Percentiles rank a stretch among this genome's conserved stretches.
These are phyloP conservation scores for Phalacrocorax brasilianus DNA, from an alignment of 2,113 vertebrate genomes.

Conservation along the genomic window DNA sequence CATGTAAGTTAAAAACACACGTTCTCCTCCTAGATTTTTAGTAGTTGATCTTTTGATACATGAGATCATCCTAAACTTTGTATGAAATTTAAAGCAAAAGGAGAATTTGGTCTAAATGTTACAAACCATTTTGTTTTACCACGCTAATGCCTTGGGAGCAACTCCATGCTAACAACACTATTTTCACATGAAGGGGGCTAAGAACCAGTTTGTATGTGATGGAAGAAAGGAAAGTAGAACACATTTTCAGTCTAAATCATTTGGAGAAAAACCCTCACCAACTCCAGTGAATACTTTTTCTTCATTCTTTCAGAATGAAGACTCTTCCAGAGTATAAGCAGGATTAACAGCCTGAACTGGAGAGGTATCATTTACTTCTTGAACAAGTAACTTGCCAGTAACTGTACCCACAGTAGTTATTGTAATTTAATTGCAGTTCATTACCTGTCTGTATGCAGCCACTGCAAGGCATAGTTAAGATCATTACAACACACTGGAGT, in stretches of 20 bases:
- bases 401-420: background rate
- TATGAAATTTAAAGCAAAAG: background rate
- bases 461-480: background rate
- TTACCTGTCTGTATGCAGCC: background rate
- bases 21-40: background rate
- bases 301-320: background rate
- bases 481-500: background rate
- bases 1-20: constrained; percentile 31
- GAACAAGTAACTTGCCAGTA: background rate
- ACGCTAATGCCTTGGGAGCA: background rate
- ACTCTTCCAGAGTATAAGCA: background rate
- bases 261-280: background rate
- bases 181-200: background rate
- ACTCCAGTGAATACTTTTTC: background rate
- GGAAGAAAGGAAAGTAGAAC: background rate
- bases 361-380: background rate
- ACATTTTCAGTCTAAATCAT: background rate
- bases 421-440: background rate
- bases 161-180: background rate
- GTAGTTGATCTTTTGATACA: background rate
- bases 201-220: background rate
- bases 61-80: background rate
- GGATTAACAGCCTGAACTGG: background rate
- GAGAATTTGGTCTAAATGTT: background rate
- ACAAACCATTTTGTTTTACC: background rate